Evolutionary conservation across 2,797 vertebrate species (phyloP).

Genomic region (Myotis pilosus): DNA sequence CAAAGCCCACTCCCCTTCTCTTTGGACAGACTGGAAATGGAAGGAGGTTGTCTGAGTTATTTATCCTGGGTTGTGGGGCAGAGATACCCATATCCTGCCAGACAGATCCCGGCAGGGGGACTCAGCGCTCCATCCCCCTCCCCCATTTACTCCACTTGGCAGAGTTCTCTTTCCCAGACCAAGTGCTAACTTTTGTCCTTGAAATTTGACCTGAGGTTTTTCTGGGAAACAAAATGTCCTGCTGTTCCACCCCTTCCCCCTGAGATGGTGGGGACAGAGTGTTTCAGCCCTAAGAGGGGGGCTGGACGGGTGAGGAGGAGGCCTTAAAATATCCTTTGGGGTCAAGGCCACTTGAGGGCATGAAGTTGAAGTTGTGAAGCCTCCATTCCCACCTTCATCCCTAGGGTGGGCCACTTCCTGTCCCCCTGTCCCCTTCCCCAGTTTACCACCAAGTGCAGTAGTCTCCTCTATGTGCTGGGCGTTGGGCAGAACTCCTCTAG

Average conservation of each 20-base stretch:
- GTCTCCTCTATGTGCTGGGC: not conserved
- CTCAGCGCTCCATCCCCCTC: not conserved
- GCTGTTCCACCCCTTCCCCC: not conserved
- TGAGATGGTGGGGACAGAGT: constrained; percentile 45
- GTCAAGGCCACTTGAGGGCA: not conserved
- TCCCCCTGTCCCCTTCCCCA: not conserved
- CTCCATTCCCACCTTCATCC: not conserved
- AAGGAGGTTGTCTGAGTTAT: constrained; percentile 54
- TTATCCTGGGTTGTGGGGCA: not conserved
- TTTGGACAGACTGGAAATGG: constrained; percentile 37
- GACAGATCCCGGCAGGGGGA: constrained; percentile 6
- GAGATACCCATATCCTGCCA: constrained; percentile 20
- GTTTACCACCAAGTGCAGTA: not conserved
- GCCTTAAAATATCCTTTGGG: not conserved
- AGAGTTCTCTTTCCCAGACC: constrained; percentile 67
- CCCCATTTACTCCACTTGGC: constrained; percentile 10
- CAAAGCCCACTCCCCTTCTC: not conserved
- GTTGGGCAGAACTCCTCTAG: constrained; percentile 8
- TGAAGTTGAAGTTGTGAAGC: not conserved
- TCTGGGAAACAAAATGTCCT: constrained; percentile 64
- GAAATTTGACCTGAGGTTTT: constrained; percentile 76
- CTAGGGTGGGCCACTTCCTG: not conserved
- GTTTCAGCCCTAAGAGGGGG: not conserved
- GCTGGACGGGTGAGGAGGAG: not conserved
- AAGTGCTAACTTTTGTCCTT: constrained; percentile 77